Evolutionary conservation across 2,888 invertebrate genomes (phyloP).

Genomic region (Corbicula japonica): DNA sequence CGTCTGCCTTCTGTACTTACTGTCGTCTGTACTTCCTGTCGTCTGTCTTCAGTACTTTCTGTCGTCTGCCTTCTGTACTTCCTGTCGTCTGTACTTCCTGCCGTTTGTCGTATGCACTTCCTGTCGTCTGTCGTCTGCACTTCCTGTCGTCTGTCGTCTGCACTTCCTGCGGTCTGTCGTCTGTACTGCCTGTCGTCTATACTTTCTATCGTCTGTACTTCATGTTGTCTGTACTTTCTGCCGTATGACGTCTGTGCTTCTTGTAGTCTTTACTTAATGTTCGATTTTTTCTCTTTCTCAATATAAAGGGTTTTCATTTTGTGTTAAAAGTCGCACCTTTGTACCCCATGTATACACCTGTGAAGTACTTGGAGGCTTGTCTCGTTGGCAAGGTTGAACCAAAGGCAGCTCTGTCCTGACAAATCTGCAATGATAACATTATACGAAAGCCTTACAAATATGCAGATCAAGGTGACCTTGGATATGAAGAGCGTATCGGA

Average conservation of each 20-base stretch:
- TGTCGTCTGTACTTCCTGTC: no score
- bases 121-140: no score
- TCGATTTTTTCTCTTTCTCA: not conserved
- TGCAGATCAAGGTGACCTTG: not conserved
- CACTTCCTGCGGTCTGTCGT: no score
- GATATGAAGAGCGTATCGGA: not conserved
- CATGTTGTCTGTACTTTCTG: not conserved
- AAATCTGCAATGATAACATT: slow-evolving; percentile 89
- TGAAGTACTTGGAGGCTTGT: slow-evolving; percentile 96
- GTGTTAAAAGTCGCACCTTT: slow-evolving; percentile 88
- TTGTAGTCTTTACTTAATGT: not conserved
- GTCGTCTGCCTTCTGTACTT: no score
- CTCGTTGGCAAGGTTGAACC: slow-evolving; percentile 91
- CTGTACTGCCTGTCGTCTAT: not conserved
- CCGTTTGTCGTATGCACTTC: no score
- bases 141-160: no score
- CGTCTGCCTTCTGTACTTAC: not conserved
- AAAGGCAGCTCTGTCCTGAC: slow-evolving; percentile 90
- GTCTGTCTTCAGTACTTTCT: no score
- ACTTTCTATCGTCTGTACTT: not conserved
- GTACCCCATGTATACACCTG: slow-evolving; percentile 98
- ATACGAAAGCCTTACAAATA: not conserved
- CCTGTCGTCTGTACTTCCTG: no score
- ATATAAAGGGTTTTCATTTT: not conserved
- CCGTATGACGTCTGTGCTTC: not conserved